These are phyloP conservation scores for Amblyraja radiata DNA, from an alignment of 2,797 vertebrate genomes.

Conservation along the genomic window DNA sequence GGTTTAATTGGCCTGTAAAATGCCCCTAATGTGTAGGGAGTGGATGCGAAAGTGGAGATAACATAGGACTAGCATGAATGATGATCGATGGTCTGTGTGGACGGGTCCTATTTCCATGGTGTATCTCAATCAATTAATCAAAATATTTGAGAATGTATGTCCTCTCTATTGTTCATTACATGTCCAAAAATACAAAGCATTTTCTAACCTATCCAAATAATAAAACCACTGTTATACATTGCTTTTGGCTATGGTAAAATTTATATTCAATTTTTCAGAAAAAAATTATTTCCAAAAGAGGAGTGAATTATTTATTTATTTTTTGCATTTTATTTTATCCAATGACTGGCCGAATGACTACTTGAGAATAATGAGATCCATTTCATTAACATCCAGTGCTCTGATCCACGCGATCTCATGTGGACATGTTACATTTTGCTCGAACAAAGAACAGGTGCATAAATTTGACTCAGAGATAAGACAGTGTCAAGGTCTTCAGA, in stretches of 20 bases:
- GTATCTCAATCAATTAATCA: no score
- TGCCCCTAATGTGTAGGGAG: no score
- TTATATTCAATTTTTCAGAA: not conserved
- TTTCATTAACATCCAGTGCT: not conserved
- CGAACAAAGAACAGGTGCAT: not conserved
- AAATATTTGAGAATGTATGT: no score
- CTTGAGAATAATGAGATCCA: not conserved
- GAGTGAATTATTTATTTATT: not conserved
- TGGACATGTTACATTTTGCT: constrained; percentile 13
- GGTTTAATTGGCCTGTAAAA: no score
- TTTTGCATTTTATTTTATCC: not conserved
- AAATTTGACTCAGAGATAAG: not conserved
- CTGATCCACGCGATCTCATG: not conserved
- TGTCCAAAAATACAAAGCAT: not conserved
- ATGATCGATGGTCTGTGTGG: no score
- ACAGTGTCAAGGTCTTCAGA: not conserved
- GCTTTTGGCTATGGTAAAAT: not conserved
- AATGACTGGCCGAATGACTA: not conserved
- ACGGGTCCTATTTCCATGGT: no score
- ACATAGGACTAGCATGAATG: no score
- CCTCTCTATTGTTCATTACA: not conserved
- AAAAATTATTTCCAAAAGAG: not conserved
- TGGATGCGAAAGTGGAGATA: no score
- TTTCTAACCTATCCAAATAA: not conserved
- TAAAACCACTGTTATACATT: not conserved